These are phyloP conservation scores for Percopsis transmontana DNA, from an alignment of 2,113 vertebrate species.

Conservation along the genomic window DNA sequence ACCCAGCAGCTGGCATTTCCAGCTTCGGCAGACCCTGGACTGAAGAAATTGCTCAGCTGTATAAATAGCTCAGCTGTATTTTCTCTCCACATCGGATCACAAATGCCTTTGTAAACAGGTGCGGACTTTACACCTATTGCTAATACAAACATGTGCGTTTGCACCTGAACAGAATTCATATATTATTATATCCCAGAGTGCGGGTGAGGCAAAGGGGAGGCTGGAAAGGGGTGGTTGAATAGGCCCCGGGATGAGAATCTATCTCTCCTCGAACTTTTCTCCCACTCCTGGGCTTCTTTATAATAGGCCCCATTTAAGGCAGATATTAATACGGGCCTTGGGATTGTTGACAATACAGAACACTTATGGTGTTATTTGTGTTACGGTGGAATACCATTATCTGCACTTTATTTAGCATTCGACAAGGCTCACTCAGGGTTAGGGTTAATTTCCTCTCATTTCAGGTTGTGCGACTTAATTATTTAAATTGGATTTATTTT, in stretches of 20 bases:
- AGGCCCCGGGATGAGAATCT: slow-evolving; percentile 25
- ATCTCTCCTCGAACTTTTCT: slow-evolving; percentile 39
- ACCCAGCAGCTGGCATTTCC: slow-evolving; percentile 33
- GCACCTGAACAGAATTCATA: slow-evolving; percentile 59
- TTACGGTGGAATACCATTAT: slow-evolving; percentile 31
- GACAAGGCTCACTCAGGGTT: slow-evolving; percentile 22
- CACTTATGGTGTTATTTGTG: slow-evolving; percentile 4
- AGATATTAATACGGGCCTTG: slow-evolving; percentile 33
- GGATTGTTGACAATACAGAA: slow-evolving; percentile 18
- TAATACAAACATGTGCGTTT: slow-evolving; percentile 54
- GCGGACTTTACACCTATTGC: slow-evolving; percentile 47
- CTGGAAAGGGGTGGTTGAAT: slow-evolving; percentile 1
- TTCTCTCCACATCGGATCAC: slow-evolving; percentile 21
- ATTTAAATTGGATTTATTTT: slow-evolving; percentile 35
- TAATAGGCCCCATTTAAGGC: slow-evolving; percentile 43
- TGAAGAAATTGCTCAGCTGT: slow-evolving; percentile 42
- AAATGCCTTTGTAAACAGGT: slow-evolving; percentile 46
- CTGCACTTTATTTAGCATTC: slow-evolving; percentile 19
- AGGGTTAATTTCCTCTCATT: slow-evolving; percentile 46
- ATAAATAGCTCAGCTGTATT: slow-evolving; percentile 45
- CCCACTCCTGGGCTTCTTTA: slow-evolving; percentile 41
- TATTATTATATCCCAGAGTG: slow-evolving; percentile 42
- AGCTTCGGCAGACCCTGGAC: slow-evolving; percentile 32
- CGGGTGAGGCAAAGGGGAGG: slow-evolving; percentile 20
- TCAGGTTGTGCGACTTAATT: slow-evolving; percentile 32